Evolutionary conservation across 1,140 invertebrate genomes (phyloP).

Genomic region (Aphelinus atriplicis): DNA sequence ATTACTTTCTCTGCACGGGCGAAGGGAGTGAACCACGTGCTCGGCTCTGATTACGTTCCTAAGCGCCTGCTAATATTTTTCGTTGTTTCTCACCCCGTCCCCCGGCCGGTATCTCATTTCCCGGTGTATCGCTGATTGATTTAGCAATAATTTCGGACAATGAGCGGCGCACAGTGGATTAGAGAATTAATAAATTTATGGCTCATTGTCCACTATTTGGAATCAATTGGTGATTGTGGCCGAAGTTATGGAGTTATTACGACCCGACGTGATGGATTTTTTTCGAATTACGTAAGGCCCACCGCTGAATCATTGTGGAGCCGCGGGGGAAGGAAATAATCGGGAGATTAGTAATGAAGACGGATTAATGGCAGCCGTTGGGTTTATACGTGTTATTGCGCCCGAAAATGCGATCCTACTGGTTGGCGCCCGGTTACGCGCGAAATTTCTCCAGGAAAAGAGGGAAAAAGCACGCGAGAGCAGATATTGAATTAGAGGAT

Average conservation of each 20-base stretch:
- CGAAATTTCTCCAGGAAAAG: background rate
- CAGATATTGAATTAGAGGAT: background rate
- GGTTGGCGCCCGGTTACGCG: too few species aligned
- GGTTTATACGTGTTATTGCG: background rate
- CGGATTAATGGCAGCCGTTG: background rate
- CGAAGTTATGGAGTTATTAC: too few species aligned
- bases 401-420: too few species aligned
- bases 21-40: conserved; percentile 43
- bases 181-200: conserved; percentile 18
- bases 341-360: conserved; percentile 12
- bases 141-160: conserved; percentile 1
- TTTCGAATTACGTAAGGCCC: background rate
- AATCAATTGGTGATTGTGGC: conserved; percentile 16
- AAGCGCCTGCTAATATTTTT: background rate
- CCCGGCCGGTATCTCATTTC: conserved; percentile 10
- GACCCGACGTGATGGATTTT: too few species aligned
- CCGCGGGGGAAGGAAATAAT: background rate
- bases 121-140: conserved; percentile 3
- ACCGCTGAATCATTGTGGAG: background rate
- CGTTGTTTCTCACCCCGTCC: background rate
- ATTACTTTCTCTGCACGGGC: conserved; percentile 49
- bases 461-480: too few species aligned
- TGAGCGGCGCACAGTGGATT: background rate
- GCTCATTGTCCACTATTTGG: conserved; percentile 14
- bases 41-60: conserved; percentile 26